Percentiles rank a stretch among this genome's conserved stretches.
phyloP scores from a whole-genome alignment of 2,888 invertebrate species.

The Cremastinae sp. region DNA sequence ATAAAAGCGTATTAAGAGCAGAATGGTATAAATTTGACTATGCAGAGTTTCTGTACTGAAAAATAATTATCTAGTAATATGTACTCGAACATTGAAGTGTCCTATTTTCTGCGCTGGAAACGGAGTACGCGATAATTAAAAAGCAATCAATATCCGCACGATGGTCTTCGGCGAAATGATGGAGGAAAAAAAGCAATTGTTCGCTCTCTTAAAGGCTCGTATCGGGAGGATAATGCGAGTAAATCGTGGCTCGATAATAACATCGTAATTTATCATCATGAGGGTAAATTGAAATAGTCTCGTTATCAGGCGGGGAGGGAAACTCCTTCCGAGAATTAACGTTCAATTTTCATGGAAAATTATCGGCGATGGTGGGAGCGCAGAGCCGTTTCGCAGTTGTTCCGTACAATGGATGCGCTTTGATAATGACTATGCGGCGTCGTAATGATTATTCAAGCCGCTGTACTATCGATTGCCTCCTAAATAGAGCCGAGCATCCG shows the following conservation, averaged over 20 bases:
- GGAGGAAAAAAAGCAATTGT: slow-evolving; percentile 9
- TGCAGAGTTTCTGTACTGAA: too few relatives aligned
- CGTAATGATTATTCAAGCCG: slow-evolving; percentile 74
- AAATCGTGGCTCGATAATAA: neutral
- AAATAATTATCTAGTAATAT: too few relatives aligned
- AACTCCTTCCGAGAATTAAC: slow-evolving; percentile 34
- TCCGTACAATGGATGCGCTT: slow-evolving; percentile 19
- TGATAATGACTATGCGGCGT: slow-evolving; percentile 64
- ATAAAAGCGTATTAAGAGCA: too few relatives aligned
- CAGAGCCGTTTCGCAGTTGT: slow-evolving; percentile 16
- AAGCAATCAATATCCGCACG: too few relatives aligned
- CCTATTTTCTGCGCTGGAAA: neutral
- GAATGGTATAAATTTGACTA: too few relatives aligned
- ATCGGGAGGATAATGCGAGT: slow-evolving; percentile 11
- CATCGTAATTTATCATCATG: slow-evolving; percentile 38
- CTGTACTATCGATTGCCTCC: slow-evolving; percentile 70
- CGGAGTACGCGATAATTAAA: neutral
- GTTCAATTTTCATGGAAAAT: slow-evolving; percentile 48
- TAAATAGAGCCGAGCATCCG: neutral
- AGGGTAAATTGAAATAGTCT: slow-evolving; percentile 42
- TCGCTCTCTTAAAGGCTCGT: slow-evolving; percentile 19
- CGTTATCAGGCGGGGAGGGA: slow-evolving; percentile 8
- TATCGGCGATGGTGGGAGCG: slow-evolving; percentile 26
- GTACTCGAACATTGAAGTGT: too few relatives aligned
- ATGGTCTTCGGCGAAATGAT: too few relatives aligned